These are phyloP conservation scores for Bombyx huttoni DNA, from an alignment of 2,888 invertebrate species.

Conservation along the genomic window DNA sequence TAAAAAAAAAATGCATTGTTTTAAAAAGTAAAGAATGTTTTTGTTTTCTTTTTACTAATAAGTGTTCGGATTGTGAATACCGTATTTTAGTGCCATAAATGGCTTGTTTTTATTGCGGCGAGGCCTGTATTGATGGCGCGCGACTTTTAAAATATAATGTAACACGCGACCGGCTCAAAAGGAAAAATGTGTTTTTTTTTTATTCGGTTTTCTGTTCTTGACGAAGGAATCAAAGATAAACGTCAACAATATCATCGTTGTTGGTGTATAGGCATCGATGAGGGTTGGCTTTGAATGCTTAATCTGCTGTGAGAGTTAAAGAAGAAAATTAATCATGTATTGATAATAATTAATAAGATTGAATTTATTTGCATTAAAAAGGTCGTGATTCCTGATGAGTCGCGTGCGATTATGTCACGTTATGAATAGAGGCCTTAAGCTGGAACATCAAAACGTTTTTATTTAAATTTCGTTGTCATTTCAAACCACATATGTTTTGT, in stretches of 20 bases:
- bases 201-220: too few species aligned
- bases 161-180: not conserved
- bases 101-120: constrained; percentile 20
- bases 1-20: constrained; percentile 29
- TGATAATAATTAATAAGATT: too few species aligned
- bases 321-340: too few species aligned
- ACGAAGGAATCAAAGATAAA: too few species aligned
- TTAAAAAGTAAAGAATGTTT: constrained; percentile 12
- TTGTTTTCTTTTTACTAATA: constrained; percentile 20
- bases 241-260: too few species aligned
- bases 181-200: too few species aligned
- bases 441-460: not conserved
- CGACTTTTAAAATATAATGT: not conserved
- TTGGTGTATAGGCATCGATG: too few species aligned
- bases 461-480: constrained; percentile 7
- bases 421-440: not conserved
- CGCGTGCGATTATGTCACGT: not conserved
- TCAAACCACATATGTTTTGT: constrained; percentile 23
- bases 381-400: not conserved
- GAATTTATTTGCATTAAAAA: too few species aligned
- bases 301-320: too few species aligned
- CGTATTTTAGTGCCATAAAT: constrained; percentile 40
- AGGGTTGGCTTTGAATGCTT: too few species aligned
- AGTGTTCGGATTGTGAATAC: constrained; percentile 26
- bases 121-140: not conserved